Conservation (phyloP, 2,113 vertebrate genomes). For the Cercopithecus mona region DNA sequence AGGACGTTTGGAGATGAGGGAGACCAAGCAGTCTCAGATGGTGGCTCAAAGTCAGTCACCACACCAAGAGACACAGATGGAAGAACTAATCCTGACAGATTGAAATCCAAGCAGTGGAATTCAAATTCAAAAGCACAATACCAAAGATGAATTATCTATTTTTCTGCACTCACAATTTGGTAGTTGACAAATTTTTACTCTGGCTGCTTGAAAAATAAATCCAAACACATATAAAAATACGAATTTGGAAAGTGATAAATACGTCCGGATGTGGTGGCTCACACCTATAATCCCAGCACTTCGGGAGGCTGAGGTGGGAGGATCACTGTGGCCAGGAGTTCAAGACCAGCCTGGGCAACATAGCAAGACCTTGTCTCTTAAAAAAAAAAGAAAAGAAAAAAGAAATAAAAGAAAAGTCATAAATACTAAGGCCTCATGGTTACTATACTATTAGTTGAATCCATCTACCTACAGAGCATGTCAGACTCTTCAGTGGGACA, state of each 20-base stretch:
- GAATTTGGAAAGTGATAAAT: neutral
- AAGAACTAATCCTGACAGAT: neutral
- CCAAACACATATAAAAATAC: neutral
- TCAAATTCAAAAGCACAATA: constrained; percentile 1
- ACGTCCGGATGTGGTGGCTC: too few relatives aligned
- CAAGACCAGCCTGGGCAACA: too few relatives aligned
- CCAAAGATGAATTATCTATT: neutral
- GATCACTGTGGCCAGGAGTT: too few relatives aligned
- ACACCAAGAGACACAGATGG: neutral
- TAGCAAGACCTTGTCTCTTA: too few relatives aligned
- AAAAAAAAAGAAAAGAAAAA: too few relatives aligned
- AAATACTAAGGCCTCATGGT: neutral
- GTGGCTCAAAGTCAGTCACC: neutral
- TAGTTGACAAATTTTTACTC: neutral
- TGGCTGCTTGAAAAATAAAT: neutral
- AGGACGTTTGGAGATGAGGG: neutral
- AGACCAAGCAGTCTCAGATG: neutral
- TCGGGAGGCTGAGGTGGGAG: too few relatives aligned
- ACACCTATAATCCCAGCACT: too few relatives aligned
- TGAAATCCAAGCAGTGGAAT: neutral
- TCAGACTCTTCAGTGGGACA: neutral
- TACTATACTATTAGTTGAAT: neutral
- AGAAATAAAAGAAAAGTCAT: neutral
- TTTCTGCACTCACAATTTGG: neutral
- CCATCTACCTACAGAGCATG: neutral